Evolutionary conservation across 2,113 vertebrate genomes (phyloP), one percentile per base, ranked within the genome.

Genomic region (Podocnemis expansa): DNA sequence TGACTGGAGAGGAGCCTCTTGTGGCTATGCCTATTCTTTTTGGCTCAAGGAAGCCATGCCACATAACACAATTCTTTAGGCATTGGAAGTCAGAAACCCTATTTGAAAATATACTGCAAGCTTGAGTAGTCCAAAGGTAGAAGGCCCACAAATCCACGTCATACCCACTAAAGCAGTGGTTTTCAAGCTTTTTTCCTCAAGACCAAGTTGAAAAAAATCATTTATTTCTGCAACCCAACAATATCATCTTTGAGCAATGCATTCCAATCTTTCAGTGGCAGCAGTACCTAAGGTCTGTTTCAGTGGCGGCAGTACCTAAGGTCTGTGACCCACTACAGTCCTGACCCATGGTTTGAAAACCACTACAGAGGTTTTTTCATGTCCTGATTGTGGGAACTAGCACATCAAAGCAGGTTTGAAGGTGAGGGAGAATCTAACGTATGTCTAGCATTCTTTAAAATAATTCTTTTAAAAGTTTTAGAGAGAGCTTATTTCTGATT

Each of bases 351-450:
- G n/a, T n/a, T n/a, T n/a, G n/a, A n/a, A n/a, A n/a, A n/a, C 79
- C 34, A 38, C n/a, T 80, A 8, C 0, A 1, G 41, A 25, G 38
- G 11, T 75, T 25, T 3, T 75, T 54, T 91, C 7, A 81, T 96
- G 55, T 1, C n/a, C 21, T 78, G 6, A 88, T 92, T 88, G 38
- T 38, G 88, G 29, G 63, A 92, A 22, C 60, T 3, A 0, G 87
- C 93, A 85, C 3, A 38, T 80, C 60, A 31, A 5, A 7, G 29
- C 89, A 83, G 49, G 38, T 16, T 8, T 67, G 31, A 12, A 93
- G 78, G 67, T 25, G 81, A 67, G 49, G 56, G 25, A 63, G 91
- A 87, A 91, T 63, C 73, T 47, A 76, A 45, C 29, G 89, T 88
- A 47, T 34, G 8, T 79, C 34, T 87, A 29, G 47, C 27, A 10